Conservation (phyloP, 2,888 invertebrate genomes). For the Eudemis profundana region DNA sequence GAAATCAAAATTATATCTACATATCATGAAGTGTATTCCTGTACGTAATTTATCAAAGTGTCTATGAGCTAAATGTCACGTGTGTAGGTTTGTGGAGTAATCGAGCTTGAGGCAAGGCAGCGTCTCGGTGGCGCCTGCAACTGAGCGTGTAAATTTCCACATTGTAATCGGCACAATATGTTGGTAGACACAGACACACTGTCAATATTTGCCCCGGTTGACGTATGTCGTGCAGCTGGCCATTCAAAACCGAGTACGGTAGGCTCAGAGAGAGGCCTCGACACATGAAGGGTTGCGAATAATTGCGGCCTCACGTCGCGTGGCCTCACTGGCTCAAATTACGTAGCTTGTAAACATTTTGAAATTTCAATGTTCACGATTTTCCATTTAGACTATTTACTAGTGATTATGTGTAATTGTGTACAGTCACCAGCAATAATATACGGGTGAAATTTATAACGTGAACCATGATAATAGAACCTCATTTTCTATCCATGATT, state of each 20-base stretch:
- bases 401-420: too few relatives aligned
- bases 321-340: neutral
- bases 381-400: too few relatives aligned
- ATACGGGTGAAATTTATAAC: too few relatives aligned
- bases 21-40: too few relatives aligned
- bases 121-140: conserved; percentile 30
- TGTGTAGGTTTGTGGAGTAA: conserved; percentile 3
- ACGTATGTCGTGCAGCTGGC: conserved; percentile 57
- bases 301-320: neutral
- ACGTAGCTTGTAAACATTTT: neutral
- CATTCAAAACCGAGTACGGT: conserved; percentile 44
- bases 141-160: conserved; percentile 49
- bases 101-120: neutral
- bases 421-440: too few relatives aligned
- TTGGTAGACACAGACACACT: conserved; percentile 53
- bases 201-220: conserved; percentile 66
- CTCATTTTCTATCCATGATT: too few relatives aligned
- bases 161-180: conserved; percentile 49
- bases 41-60: neutral
- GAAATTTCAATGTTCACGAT: neutral
- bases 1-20: neutral
- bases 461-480: too few relatives aligned
- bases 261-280: conserved; percentile 14
- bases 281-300: conserved; percentile 9
- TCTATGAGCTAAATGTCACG: neutral